These are phyloP conservation scores for Nilaparvata lugens DNA, from an alignment of 1,140 invertebrate genomes.

Conservation along the genomic window DNA sequence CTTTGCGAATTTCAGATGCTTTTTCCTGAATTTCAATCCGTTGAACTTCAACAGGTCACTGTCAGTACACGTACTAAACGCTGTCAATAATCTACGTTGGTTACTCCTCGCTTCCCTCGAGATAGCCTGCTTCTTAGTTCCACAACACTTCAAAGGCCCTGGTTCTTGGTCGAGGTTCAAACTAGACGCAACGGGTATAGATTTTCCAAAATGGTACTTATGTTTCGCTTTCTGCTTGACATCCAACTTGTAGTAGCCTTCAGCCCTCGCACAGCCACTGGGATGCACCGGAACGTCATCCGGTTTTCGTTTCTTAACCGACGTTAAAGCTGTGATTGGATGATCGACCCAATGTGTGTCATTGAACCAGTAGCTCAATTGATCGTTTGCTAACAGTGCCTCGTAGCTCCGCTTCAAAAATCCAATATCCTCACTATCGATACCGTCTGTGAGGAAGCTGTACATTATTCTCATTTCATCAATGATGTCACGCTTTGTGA, in stretches of 20 bases:
- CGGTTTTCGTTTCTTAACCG: slow-evolving; percentile 44
- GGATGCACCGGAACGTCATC: slow-evolving; percentile 51
- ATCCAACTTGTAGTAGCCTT: slow-evolving; percentile 90
- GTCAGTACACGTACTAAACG: slow-evolving; percentile 73
- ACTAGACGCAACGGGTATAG: slow-evolving; percentile 29
- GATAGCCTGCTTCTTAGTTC: slow-evolving; percentile 60
- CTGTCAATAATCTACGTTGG: slow-evolving; percentile 78
- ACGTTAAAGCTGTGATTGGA: slow-evolving; percentile 56
- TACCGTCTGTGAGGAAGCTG: slow-evolving; percentile 44
- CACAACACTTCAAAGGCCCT: slow-evolving; percentile 21
- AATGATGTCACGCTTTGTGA: no score
- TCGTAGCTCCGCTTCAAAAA: slow-evolving; percentile 79
- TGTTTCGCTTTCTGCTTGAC: slow-evolving; percentile 73
- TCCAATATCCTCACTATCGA: slow-evolving; percentile 81
- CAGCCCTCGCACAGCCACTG: slow-evolving; percentile 75
- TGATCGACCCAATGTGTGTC: slow-evolving; percentile 96
- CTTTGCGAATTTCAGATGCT: slow-evolving; percentile 92
- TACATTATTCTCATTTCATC: no score
- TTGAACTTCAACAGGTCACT: slow-evolving; percentile 94
- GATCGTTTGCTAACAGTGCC: slow-evolving; percentile 60
- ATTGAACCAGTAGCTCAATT: slow-evolving; percentile 77
- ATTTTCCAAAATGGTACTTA: slow-evolving; percentile 53
- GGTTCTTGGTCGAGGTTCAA: slow-evolving; percentile 31
- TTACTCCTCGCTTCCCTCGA: slow-evolving; percentile 87
- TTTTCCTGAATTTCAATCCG: slow-evolving; percentile 94